Base-by-base conservation (phyloP, 2,113 vertebrate genomes). In the Epinephelus lanceolatus region DNA sequence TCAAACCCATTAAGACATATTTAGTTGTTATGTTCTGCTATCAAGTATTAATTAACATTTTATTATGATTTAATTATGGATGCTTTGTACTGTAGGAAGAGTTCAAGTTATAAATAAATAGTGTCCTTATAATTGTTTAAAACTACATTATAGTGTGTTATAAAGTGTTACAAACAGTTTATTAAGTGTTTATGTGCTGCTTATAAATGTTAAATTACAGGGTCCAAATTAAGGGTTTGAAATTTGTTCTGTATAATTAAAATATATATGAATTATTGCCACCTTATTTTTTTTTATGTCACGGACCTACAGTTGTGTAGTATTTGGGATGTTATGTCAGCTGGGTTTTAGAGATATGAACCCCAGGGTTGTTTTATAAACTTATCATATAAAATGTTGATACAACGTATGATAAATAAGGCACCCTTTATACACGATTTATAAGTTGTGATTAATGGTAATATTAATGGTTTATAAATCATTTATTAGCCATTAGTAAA, bases 241-340 rank as follows among this genome's bases (percentile, higher is more conserved):
- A 30, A 33, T 80, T 27, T 40, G 27, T 72, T 86, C 77, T 66
- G 63, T 67, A 71, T 86, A 86, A 77, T 71, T 33, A 76, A 81
- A 84, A 79, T 82, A 84, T 75, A 78, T 62, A 55, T 67, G 40
- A 80, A 86, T 88, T 81, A 88, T 86, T 88, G 83, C 83, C 83
- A 88, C 68, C 57, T 45, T 65, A 51, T 55, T 42, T 42, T 40
- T 40, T 12, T 17, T 13, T 23, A 15, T 27, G 33, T 61, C 55
- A 60, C 27, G 79, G 25, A 81, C 51, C 65, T 27, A 76, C 25
- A 72, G 15, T 21, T 75, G 17, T 53, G 15, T 30, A 3, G 2
- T 37, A 14, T 56, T 18, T 33, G 4, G 56, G 0, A 33, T 47
- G 40, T 56, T 56, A n/a, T 47, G 47, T 57, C 59, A 56, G 49